Conservation (phyloP, 1,140 invertebrate species). For the Pseudomyrmex dendroicus region DNA sequence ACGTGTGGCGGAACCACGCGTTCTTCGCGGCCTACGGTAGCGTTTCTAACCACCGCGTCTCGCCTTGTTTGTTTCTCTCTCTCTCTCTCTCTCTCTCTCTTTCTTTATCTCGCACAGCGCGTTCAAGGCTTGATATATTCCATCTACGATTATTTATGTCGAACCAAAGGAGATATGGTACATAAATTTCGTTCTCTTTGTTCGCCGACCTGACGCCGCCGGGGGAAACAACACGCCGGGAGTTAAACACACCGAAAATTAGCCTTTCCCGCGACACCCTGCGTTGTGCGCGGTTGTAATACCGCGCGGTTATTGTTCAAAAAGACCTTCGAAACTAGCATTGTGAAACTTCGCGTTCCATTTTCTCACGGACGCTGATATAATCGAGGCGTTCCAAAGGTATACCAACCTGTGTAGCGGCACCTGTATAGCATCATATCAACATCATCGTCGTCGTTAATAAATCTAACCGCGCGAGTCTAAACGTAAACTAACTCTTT, state of each 20-base stretch:
- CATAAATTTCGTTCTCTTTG: conserved; percentile 34
- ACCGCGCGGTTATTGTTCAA: conserved; percentile 59
- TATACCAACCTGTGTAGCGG: background rate
- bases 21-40: conserved; percentile 42
- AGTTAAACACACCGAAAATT: conserved; percentile 17
- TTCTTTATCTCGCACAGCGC: no score
- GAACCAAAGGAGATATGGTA: conserved; percentile 23
- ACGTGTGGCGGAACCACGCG: conserved; percentile 26
- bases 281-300: background rate
- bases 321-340: conserved; percentile 65
- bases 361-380: conserved; percentile 72
- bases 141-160: conserved; percentile 16
- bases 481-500: no score
- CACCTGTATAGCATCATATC: background rate
- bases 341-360: conserved; percentile 71
- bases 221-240: background rate
- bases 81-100: no score
- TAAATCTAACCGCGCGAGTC: no score
- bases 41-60: background rate
- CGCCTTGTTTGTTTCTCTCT: no score
- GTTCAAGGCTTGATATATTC: conserved; percentile 34
- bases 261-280: conserved; percentile 9
- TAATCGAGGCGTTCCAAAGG: conserved; percentile 65
- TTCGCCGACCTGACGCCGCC: background rate
- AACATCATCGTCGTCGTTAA: conserved; percentile 4